Evolutionary conservation across 2,113 vertebrate genomes (phyloP).

Genomic region (Alligator mississippiensis): DNA sequence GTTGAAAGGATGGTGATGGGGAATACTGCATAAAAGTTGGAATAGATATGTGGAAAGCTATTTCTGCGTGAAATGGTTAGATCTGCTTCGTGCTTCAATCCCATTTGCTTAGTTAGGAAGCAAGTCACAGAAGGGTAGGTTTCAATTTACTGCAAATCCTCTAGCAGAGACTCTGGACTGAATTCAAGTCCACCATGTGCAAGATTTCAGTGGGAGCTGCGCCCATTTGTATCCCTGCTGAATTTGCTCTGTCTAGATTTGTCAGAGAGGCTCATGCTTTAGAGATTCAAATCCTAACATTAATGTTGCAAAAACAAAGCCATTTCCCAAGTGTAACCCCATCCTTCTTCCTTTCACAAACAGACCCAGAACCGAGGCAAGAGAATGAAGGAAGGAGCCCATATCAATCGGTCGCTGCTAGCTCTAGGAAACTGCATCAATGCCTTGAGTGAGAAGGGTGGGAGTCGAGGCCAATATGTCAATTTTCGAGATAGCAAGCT

Average conservation of each 20-base stretch:
- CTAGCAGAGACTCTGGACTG: neutral
- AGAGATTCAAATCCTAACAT: neutral
- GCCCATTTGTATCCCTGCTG: neutral
- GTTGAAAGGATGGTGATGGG: neutral
- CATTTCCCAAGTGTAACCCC: fast-evolving
- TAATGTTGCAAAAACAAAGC: fast-evolving
- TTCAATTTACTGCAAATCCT: neutral
- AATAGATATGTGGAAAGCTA: neutral
- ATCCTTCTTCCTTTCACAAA: neutral
- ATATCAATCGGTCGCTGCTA: conserved; percentile 66
- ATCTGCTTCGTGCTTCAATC: neutral
- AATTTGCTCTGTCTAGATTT: neutral
- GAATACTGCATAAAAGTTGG: neutral
- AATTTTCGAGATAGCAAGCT: conserved; percentile 74
- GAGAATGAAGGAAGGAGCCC: conserved; percentile 75
- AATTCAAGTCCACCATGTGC: neutral
- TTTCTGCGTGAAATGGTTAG: neutral
- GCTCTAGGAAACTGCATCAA: conserved; percentile 77
- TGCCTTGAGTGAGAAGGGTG: conserved; percentile 53
- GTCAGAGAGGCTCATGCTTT: neutral
- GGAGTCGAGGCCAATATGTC: conserved; percentile 55
- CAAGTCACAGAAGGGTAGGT: neutral
- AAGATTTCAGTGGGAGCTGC: neutral
- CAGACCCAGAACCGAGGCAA: conserved; percentile 76
- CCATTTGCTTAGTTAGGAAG: neutral